Conservation (phyloP, 92 coral and sea anemone species). For the Palythoa heliodiscus region DNA sequence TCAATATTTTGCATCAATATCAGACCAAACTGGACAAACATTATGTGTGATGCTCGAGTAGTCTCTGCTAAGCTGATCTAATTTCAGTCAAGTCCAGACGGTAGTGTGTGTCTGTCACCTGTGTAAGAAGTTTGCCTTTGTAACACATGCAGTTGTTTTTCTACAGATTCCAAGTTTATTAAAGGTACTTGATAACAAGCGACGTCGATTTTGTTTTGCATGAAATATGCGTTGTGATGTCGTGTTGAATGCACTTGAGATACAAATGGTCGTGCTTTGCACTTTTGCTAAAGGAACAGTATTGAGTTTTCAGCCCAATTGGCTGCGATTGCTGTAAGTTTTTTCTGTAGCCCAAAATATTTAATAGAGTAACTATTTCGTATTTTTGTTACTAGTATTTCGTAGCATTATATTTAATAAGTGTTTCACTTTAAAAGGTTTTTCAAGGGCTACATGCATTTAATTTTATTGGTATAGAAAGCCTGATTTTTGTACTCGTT, state of each 20-base stretch:
- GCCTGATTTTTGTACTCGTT: background rate
- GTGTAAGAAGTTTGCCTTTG: background rate
- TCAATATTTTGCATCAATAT: too few species aligned
- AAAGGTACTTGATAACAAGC: background rate
- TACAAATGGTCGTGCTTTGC: background rate
- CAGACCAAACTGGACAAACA: too few species aligned
- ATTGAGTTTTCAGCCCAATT: background rate
- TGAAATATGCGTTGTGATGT: background rate
- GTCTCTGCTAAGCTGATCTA: too few species aligned
- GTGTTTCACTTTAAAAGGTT: constrained; percentile 13
- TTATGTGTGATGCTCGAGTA: too few species aligned
- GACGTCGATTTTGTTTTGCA: background rate
- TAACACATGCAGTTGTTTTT: constrained; percentile 32
- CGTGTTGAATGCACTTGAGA: background rate
- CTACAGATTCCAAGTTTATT: background rate
- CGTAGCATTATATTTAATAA: constrained; percentile 33
- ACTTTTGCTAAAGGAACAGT: background rate
- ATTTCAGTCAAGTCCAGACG: too few species aligned
- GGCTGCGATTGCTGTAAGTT: background rate
- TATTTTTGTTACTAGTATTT: constrained; percentile 22
- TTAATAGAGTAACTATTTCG: constrained; percentile 11
- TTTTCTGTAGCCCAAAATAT: background rate
- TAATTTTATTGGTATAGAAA: background rate
- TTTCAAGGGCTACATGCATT: constrained; percentile 4
- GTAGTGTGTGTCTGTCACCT: too few species aligned